A percentile compares a stretch with the other conserved stretches of the same genome.
Evolutionary conservation across 2,113 vertebrate genomes (phyloP).

Genomic region (Pteronura brasiliensis): DNA sequence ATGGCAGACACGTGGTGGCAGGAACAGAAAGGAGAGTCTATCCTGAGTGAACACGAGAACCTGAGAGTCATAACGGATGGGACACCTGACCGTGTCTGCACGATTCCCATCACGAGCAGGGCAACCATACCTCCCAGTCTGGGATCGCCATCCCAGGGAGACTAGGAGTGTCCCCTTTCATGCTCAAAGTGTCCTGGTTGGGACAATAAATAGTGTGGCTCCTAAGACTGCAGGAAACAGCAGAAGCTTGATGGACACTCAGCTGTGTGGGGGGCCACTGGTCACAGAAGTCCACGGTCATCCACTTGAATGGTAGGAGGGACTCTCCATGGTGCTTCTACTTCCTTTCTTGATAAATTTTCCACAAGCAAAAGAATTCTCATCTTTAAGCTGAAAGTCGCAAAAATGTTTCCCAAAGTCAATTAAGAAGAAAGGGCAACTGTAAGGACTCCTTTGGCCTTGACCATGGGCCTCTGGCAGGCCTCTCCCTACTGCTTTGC

Average conservation of each 20-base stretch:
- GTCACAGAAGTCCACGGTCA: background rate
- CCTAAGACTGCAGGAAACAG: background rate
- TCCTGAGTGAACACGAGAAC: background rate
- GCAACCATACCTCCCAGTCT: background rate
- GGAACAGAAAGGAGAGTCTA: background rate
- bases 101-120: rapidly evolving
- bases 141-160: background rate
- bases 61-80: background rate
- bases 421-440: background rate
- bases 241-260: rapidly evolving
- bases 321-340: background rate
- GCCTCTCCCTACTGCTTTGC: background rate
- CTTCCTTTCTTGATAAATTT: background rate
- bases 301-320: background rate
- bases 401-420: background rate
- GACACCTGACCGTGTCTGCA: background rate
- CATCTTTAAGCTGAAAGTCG: background rate
- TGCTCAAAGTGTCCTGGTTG: background rate
- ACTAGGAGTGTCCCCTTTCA: too few relatives aligned
- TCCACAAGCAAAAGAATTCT: background rate
- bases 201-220: background rate
- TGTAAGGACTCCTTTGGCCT: background rate
- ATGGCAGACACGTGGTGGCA: rapidly evolving
- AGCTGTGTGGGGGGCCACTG: background rate
- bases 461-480: rapidly evolving